Base-by-base conservation (phyloP, 2,797 vertebrate genomes). In the Sebastes iracundus region DNA sequence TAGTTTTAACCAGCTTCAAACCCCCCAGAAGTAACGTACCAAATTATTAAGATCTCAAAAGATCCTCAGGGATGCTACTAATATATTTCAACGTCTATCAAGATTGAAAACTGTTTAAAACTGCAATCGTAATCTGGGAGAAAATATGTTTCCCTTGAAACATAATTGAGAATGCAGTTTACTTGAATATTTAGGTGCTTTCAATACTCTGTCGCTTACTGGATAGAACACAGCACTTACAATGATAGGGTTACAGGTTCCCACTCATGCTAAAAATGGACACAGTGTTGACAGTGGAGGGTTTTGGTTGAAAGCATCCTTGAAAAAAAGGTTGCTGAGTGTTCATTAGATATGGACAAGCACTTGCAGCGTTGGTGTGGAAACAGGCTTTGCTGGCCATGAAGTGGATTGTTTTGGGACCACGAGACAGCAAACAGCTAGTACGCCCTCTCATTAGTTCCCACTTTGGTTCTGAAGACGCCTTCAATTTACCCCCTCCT, bases 241-340 rank as follows among this genome's bases (percentile, higher is more conserved):
- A 60, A 3, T 14, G 30, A 71, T 3, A 8, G 61, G 73, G 75
- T 79, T 61, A 63, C 38, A 83, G 78, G 88, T 80, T 65, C 63
- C 58, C 76, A 85, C 78, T 88, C 67, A 2, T 23, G 63, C 76
- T 87, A 87, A 87, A 87, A 84, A 71, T 80, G 46, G 75, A 79
- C 18, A 20, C 42, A 59, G 52, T 61, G 6, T 32, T 80, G 64
- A 70, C 27, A 87, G 70, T 13, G 18, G 62, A 76, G 75, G 18
- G 60, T 27, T 70, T 13, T 18, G 52, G 64, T 71, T 87, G 58
- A 89, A 79, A 85, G 75, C 60, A 20, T 62, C 13, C 61, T 66
- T 30, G 12, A 61, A 68, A 75, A 64, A 79, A 70, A 61, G 63
- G 30, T 71, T 32, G 30, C 23, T 61, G 28, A 46, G 32, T 77